These are phyloP conservation scores for Clarias platycephalus DNA, from an alignment of 2,797 vertebrate genomes.

Conservation along the genomic window DNA sequence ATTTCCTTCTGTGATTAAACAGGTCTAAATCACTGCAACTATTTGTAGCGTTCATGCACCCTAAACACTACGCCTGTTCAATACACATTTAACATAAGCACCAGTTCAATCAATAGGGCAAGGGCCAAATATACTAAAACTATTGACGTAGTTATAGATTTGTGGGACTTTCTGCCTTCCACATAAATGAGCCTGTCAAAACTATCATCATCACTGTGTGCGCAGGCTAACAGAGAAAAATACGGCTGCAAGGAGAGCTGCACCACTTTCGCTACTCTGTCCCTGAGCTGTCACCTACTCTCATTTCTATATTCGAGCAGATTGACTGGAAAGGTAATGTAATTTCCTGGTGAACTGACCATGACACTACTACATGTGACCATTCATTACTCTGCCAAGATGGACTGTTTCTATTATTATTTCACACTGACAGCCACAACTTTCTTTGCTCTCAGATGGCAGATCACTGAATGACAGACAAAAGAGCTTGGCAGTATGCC, in stretches of 20 bases:
- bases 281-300: constrained; percentile 2
- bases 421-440: constrained; percentile 14
- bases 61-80: background rate
- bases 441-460: background rate
- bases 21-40: constrained; percentile 2
- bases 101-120: constrained; percentile 28
- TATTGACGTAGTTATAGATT: constrained; percentile 40
- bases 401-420: constrained; percentile 2
- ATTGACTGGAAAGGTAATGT: constrained; percentile 21
- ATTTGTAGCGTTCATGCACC: background rate
- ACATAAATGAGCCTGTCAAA: constrained; percentile 30
- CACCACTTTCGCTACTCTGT: background rate
- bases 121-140: constrained; percentile 27
- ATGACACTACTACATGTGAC: constrained; percentile 23
- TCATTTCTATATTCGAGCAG: constrained; percentile 27
- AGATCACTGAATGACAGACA: constrained; percentile 22
- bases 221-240: constrained; percentile 3
- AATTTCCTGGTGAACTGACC: constrained; percentile 30
- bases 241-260: background rate
- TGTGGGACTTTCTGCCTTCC: constrained; percentile 23
- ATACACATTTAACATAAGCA: constrained; percentile 16
- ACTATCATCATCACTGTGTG: constrained; percentile 20
- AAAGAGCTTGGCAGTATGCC: constrained; percentile 30
- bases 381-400: constrained; percentile 29
- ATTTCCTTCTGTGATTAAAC: background rate